Conservation (phyloP, 2,888 invertebrate species). For the Pediacus dermestoides region DNA sequence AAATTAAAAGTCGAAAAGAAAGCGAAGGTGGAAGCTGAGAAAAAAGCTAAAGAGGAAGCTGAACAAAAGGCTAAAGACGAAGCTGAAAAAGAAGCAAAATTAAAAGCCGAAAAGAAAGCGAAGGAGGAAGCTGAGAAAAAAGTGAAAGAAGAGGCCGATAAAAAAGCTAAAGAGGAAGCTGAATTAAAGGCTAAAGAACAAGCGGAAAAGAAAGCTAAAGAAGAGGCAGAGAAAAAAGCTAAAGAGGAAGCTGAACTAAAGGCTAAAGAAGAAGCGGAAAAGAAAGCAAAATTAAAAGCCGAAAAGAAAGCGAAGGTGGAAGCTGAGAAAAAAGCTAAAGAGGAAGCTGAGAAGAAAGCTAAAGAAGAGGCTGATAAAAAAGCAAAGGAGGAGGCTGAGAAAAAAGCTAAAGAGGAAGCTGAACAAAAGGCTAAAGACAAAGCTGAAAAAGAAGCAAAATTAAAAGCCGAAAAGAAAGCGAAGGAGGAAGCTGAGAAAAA, state of each 20-base stretch:
- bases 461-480: slow-evolving; percentile 13
- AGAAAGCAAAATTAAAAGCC: slow-evolving; percentile 12
- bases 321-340: slow-evolving; percentile 15
- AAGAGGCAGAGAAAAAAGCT: slow-evolving; percentile 22
- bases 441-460: slow-evolving; percentile 18
- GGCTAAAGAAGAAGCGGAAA: slow-evolving; percentile 9
- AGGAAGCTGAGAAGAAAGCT: slow-evolving; percentile 20
- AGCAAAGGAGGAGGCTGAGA: slow-evolving; percentile 19
- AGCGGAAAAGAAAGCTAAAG: slow-evolving; percentile 20
- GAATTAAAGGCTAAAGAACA: slow-evolving; percentile 35
- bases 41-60: slow-evolving; percentile 37
- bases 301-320: slow-evolving; percentile 12
- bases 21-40: slow-evolving; percentile 14
- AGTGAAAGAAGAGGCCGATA: slow-evolving; percentile 14
- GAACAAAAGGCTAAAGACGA: slow-evolving; percentile 40
- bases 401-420: slow-evolving; percentile 19
- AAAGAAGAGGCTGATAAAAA: slow-evolving; percentile 14
- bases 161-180: slow-evolving; percentile 26
- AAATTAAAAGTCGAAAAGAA: slow-evolving; percentile 14
- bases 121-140: slow-evolving; percentile 16
- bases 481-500: slow-evolving; percentile 16
- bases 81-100: slow-evolving; percentile 14
- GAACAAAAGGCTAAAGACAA: slow-evolving; percentile 19
- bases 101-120: slow-evolving; percentile 15
- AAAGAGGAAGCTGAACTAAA: slow-evolving; percentile 21